phyloP scores from a whole-genome alignment of 2,888 invertebrate genomes.

The Holacanthella duospinosa region DNA sequence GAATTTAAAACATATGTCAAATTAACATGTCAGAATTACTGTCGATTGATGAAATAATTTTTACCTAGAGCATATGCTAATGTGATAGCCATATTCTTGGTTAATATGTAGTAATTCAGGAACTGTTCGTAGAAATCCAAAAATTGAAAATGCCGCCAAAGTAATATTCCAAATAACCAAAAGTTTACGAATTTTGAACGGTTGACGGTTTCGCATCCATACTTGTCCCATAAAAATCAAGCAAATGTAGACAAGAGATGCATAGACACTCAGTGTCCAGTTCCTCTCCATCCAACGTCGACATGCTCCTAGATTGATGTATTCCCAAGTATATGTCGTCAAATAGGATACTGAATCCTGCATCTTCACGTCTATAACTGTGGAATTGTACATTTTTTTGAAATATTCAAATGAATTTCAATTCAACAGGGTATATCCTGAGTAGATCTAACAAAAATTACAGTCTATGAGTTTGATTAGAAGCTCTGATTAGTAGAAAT shows the following conservation, averaged over 20 bases:
- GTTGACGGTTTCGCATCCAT: conserved; percentile 81
- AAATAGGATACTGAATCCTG: conserved; percentile 27
- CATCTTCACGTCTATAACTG: conserved; percentile 22
- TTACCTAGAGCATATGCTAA: conserved; percentile 87
- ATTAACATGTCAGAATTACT: background rate
- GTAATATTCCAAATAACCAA: conserved; percentile 85
- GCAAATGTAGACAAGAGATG: conserved; percentile 80
- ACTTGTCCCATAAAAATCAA: conserved; percentile 87
- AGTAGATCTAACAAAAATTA: too few species aligned
- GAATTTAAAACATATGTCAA: background rate
- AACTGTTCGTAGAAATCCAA: conserved; percentile 81
- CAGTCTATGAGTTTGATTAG: too few species aligned
- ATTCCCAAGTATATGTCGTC: conserved; percentile 31
- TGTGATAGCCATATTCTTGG: conserved; percentile 78
- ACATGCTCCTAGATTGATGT: conserved; percentile 35
- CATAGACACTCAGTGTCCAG: conserved; percentile 88
- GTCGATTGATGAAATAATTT: background rate
- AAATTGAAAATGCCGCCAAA: conserved; percentile 86
- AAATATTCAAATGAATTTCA: background rate
- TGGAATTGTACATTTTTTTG: conserved; percentile 1
- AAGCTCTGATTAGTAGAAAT: too few species aligned
- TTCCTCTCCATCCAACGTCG: conserved; percentile 91
- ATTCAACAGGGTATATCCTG: too few species aligned
- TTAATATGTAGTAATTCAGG: conserved; percentile 86
- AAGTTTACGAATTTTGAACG: conserved; percentile 76